Evolutionary conservation across 2,888 invertebrate genomes (phyloP).

Genomic region (Argynnis bischoffii): DNA sequence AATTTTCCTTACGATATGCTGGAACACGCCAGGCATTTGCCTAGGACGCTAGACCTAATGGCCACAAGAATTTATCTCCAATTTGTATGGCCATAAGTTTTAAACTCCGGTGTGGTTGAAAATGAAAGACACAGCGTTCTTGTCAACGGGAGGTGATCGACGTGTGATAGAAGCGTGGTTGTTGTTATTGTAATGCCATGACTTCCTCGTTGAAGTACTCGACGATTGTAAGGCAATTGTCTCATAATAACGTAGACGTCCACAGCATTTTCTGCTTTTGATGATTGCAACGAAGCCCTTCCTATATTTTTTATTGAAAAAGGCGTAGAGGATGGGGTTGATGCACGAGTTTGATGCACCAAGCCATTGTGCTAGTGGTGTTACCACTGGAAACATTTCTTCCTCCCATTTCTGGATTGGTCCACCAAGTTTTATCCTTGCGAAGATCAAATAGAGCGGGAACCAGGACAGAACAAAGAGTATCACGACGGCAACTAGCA

Average conservation of each 20-base stretch:
- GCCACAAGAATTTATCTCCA: conserved; percentile 52
- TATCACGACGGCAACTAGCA: conserved; percentile 95
- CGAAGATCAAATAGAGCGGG: conserved; percentile 94
- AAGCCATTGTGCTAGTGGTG: conserved; percentile 95
- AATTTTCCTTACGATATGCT: conserved; percentile 68
- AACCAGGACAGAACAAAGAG: conserved; percentile 97
- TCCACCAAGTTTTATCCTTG: conserved; percentile 92
- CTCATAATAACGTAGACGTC: conserved; percentile 92
- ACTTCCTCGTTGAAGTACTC: conserved; percentile 92
- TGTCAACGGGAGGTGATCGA: conserved; percentile 77
- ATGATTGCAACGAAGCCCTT: conserved; percentile 94
- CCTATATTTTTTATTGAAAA: conserved; percentile 96
- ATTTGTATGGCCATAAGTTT: conserved; percentile 41
- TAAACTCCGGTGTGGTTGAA: conserved; percentile 90
- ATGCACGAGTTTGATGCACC: conserved; percentile 97
- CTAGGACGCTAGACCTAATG: conserved; percentile 48
- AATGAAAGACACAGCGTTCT: conserved; percentile 80
- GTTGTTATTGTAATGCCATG: conserved; percentile 90
- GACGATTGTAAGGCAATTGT: conserved; percentile 93
- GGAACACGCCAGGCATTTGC: conserved; percentile 47
- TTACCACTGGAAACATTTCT: conserved; percentile 89
- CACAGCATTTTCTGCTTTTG: conserved; percentile 92
- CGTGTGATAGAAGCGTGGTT: conserved; percentile 83
- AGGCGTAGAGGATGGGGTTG: conserved; percentile 96
- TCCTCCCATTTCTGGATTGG: conserved; percentile 89